Evolutionary conservation across 2,797 vertebrate species (phyloP), one percentile per base, ranked within the genome.

Genomic region (Hephaestus fuliginosus): DNA sequence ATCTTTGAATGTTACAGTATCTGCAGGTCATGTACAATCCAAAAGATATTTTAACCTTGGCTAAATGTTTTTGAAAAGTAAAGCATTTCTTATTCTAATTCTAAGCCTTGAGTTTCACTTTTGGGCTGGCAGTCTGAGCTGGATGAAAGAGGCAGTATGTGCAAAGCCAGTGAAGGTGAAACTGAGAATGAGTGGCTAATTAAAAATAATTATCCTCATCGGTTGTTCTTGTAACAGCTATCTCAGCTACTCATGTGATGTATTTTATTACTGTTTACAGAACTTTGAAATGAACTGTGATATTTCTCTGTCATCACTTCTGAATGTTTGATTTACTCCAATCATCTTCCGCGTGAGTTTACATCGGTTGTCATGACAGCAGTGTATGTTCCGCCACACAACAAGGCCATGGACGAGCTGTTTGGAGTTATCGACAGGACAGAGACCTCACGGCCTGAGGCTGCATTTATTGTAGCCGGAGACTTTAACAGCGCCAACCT

Each of bases 131-230:
- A 44, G 58, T 11, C 15, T 52, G 22, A 44, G 2, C 30, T 39
- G 46, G 4, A 3, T 63, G 63, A 53, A 30, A 53, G 28, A 72
- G 33, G 33, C 33, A 36, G 33, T 36, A 36, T 36, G 33, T 41
- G 48, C 58, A 72, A 63, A 53, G 20, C 20, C 18, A 48, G 51
- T 13, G 1, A 41, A 20, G 5, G 57, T 66, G 43, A 49, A n/a
- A 39, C 20, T 57, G 30, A 43, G 8, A 66, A 74, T n/a, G 43
- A 49, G 44, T 17, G 41, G 12, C 61, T 56, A 36, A 64, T 74
- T 64, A 18, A 46, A 57, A 61, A 66, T 57, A 66, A 57, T 36
- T 28, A 75, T 20, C 44, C 67, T 43, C 22, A 62, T 52, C 7
- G 15, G 11, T 22, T 43, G 64, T 61, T 46, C 55, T 7, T 58